Evolutionary conservation across 2,797 vertebrate species (phyloP).

Genomic region (Gallinago solitaria): DNA sequence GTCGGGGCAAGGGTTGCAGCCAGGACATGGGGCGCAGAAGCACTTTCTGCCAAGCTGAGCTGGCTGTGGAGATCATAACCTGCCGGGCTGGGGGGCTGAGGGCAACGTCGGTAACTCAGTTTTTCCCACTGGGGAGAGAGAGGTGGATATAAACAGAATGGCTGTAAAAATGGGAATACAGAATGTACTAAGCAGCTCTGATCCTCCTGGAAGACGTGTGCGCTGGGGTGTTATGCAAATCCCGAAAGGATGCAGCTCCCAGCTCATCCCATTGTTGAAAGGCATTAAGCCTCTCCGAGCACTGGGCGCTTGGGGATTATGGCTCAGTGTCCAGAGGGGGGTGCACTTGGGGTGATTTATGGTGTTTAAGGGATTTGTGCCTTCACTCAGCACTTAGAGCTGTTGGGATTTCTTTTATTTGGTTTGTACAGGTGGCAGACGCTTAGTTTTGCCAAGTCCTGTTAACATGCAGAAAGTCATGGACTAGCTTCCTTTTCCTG

Average conservation of each 20-base stretch:
- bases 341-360: neutral
- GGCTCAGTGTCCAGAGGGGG: neutral
- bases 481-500: neutral
- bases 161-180: neutral
- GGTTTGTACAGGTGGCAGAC: neutral
- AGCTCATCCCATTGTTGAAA: constrained; percentile 57
- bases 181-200: neutral
- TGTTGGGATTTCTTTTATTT: constrained; percentile 4
- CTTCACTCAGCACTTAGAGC: constrained; percentile 32
- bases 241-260: constrained; percentile 26
- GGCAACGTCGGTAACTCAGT: neutral
- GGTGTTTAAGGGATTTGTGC: constrained; percentile 43
- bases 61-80: neutral
- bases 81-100: neutral
- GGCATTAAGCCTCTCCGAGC: constrained; percentile 13
- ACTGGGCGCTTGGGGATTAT: neutral
- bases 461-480: neutral
- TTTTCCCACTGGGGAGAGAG: neutral
- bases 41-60: neutral
- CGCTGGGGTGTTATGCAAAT: constrained; percentile 22
- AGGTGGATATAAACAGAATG: neutral
- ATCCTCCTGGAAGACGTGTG: neutral
- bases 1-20: neutral
- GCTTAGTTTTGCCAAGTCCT: neutral
- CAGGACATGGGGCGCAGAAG: neutral